phyloP scores from a whole-genome alignment of 2,888 invertebrate genomes.

The Eutolmus rufibarbis region DNA sequence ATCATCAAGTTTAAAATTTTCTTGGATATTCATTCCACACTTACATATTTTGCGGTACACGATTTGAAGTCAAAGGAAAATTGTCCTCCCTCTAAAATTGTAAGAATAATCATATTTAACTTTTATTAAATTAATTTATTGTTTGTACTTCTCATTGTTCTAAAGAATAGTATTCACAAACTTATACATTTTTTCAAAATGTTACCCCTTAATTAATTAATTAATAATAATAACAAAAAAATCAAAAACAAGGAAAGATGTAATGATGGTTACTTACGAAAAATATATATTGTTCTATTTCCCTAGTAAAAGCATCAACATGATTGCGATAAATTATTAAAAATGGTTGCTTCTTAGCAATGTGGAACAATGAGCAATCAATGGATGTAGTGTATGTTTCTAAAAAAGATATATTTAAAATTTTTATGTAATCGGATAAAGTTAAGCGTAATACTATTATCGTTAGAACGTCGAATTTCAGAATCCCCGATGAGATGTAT shows the following conservation, averaged over 20 bases:
- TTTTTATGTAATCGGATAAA: background rate
- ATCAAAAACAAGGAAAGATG: background rate
- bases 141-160: too few species aligned
- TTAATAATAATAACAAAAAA: background rate
- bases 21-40: background rate
- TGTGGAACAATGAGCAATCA: background rate
- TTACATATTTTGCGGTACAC: background rate
- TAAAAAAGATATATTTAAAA: background rate
- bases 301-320: background rate
- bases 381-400: background rate
- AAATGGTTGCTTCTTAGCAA: background rate
- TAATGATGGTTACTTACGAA: background rate
- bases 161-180: too few species aligned
- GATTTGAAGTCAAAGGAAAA: background rate
- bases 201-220: too few species aligned
- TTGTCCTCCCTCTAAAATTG: background rate
- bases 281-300: background rate
- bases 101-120: background rate
- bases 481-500: background rate
- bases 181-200: too few species aligned
- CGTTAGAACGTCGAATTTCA: background rate
- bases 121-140: too few species aligned
- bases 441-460: background rate
- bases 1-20: background rate
- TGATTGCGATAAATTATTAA: background rate